Evolutionary conservation across 2,888 invertebrate genomes (phyloP), one percentile per base, ranked within the genome.

Genomic region (Drosophila falleni): DNA sequence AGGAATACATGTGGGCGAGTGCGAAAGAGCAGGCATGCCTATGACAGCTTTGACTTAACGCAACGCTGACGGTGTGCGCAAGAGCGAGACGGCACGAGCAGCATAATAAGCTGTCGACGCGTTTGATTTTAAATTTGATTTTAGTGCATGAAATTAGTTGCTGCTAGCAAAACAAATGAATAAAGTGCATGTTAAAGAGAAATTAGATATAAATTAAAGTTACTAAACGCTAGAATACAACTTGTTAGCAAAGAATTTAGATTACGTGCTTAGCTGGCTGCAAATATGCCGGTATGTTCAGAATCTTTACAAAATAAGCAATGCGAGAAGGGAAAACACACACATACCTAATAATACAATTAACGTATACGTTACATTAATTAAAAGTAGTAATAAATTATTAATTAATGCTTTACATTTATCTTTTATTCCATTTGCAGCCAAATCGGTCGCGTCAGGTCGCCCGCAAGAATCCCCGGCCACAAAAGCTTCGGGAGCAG

Each of bases 391-490:
- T 6, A 33, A 15, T 37, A 8, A 10, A 29, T 5, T 9, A 47
- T 6, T 47, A 37, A 37, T 13, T 47, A 47, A 55, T 39, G 26
- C n/a, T 13, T n/a, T 3, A 1, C 11, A 19, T 16, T 6, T 26
- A 3, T 8, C 1, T 31, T 16, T 16, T 23, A 49, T 5, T 50
- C 6, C 55, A 10, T 11, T 90, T 87, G 6, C 78, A 89, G 79
- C 53, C 76, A 49, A 60, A 53, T 35, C 69, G 64, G 37, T 58
- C 53, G 55, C 81, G 59, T 58, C 72, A 54, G 44, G 59, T 51
- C 42, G 31, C 62, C 44, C 84, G 83, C 56, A 89, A 89, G 63
- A 89, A 78, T 70, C 68, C 55, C 6, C 10, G 50, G 50, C 88
- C 86, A 26, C 69, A 64, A 53, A 82, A 85, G 86, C 55, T 84